Base-by-base conservation (phyloP, 2,888 invertebrate species). In the Hemistola chrysoprasaria region DNA sequence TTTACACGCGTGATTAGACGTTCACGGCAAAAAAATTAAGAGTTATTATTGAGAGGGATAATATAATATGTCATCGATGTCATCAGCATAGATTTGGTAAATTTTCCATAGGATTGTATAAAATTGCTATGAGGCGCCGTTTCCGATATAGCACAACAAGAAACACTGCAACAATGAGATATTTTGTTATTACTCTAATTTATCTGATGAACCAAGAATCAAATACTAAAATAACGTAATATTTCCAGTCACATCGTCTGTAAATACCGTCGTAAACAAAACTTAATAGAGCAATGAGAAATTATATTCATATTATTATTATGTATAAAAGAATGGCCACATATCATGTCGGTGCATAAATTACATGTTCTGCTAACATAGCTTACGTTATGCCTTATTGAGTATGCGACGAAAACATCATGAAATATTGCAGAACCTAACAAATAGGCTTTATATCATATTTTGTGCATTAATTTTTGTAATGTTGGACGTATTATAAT, bases 331-430 rank as follows among this genome's bases (percentile, higher is more conserved):
- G 26, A 31, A 27, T 27, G 7, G 28, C 32, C 40, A 47, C 42
- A 38, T 40, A 48, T 48, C 50, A 50, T 34, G 32, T 38, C 43
- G 34, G 44, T 42, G 38, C 40, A 55, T 55, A 55, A 52, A 55
- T 55, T 50, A 48, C 44, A 40, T 42, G 24, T 66, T 71, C 56
- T 67, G 78, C 80, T 56, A 71, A 65, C 71, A 65, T 66, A 74
- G 80, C 78, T 65, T 71, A 71, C 77, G 80, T 72, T 78, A 76
- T 72, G 79, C 71, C 72, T 79, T 78, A 79, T 82, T 82, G 66
- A 66, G 47, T 80, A 83, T 82, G 77, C 81, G 77, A 67, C 73
- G 70, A 80, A 82, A 83, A 84, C 84, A 84, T 65, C 57, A 58
- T 82, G 75, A 84, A 53, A 79, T 79, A 81, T 79, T 61, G 60